A percentile compares a stretch with the other conserved stretches of the same genome.
phyloP scores from a whole-genome alignment of 2,113 vertebrate genomes.

The Pseudopipra pipra region DNA sequence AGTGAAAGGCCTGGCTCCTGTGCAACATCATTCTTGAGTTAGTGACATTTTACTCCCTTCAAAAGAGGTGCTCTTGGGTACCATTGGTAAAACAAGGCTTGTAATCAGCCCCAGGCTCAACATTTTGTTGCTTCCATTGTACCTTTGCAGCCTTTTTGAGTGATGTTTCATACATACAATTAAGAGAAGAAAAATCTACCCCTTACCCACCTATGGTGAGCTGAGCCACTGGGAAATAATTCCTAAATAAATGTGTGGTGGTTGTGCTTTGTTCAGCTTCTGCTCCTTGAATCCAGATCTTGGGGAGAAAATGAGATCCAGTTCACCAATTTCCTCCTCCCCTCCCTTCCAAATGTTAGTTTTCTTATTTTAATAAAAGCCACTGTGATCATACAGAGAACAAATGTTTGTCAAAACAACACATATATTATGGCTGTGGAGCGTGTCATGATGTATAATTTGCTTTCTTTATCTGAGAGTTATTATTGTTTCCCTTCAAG shows the following conservation, averaged over 20 bases:
- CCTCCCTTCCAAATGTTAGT: not conserved
- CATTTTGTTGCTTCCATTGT: not conserved
- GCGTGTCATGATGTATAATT: not conserved
- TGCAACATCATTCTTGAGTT: not conserved
- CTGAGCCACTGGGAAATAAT: not conserved
- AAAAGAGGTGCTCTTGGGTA: not conserved
- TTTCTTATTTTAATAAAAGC: not conserved
- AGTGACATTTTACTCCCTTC: not conserved
- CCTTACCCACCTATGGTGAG: not conserved
- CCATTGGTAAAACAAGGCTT: not conserved
- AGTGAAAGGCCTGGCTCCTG: not conserved
- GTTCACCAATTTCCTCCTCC: not conserved
- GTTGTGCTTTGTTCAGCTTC: not conserved
- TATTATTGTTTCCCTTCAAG: not conserved
- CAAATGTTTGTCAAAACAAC: not conserved
- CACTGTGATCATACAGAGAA: not conserved
- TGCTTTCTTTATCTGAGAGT: not conserved
- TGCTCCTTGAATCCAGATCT: not conserved
- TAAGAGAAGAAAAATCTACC: not conserved
- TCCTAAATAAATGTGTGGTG: not conserved
- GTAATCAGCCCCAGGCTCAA: not conserved
- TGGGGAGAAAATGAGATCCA: not conserved
- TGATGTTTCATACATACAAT: not conserved
- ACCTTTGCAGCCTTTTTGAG: not conserved
- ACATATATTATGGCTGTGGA: not conserved